Percentiles rank a stretch among this genome's conserved stretches.
phyloP scores from a whole-genome alignment of 2,888 invertebrate genomes.

The Apamea monoglypha region DNA sequence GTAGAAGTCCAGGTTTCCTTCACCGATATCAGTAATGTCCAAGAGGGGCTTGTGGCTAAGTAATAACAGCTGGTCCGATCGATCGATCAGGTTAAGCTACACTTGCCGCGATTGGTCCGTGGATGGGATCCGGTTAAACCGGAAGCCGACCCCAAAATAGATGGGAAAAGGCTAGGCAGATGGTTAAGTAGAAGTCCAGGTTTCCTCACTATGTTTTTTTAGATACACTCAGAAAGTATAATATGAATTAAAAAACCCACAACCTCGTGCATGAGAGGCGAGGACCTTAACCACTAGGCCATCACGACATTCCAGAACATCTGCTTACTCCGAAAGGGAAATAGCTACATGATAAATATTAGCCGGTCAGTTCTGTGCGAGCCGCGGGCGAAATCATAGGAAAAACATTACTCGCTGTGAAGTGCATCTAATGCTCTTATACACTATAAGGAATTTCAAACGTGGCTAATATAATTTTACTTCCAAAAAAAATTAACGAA shows the following conservation, averaged over 20 bases:
- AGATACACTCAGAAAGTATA: neutral
- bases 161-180: neutral
- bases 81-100: too few relatives aligned
- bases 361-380: constrained; percentile 8
- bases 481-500: neutral
- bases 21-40: too few relatives aligned
- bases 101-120: too few relatives aligned
- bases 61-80: too few relatives aligned
- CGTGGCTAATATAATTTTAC: neutral
- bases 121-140: too few relatives aligned
- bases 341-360: constrained; percentile 43
- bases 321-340: constrained; percentile 16
- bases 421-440: constrained; percentile 3
- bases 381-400: constrained; percentile 38
- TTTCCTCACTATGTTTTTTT: too few relatives aligned
- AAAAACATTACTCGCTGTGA: constrained; percentile 35
- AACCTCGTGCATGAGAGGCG: neutral
- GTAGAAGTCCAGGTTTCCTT: too few relatives aligned
- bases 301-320: constrained; percentile 7
- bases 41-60: too few relatives aligned
- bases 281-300: neutral
- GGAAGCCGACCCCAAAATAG: neutral
- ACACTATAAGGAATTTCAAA: constrained; percentile 1
- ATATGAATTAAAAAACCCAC: neutral
- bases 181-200: too few relatives aligned